Evolutionary conservation across 1,140 invertebrate species (phyloP), one percentile per base, ranked within the genome.

Genomic region (Listronotus oregonensis): DNA sequence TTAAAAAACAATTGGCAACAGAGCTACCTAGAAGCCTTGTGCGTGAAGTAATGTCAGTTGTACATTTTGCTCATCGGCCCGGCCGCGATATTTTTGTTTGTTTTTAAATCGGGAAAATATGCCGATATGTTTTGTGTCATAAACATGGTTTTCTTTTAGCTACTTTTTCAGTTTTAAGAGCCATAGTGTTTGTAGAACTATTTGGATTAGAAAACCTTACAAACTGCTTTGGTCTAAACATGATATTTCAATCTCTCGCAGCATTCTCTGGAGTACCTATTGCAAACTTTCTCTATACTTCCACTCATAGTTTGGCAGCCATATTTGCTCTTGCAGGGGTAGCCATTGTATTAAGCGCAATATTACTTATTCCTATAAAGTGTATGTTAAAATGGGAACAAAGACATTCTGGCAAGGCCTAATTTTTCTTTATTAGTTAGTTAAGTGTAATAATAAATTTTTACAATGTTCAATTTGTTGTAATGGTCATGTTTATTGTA

Each of bases 151-250:
- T 52, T 46, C 21, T 83, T 88, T 67, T 81, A 95, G 94, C 96
- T 68, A 94, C 94, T 31, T 98, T 97, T 79, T 95, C 98, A 68
- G 97, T 95, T 0, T 82, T 99, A 44, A 97, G 96, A 44, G 97
- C 96, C 11, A 97, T 98, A 75, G 95, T 99, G 73, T 82, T 99
- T 46, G 95, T 97, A 68, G 96, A 99, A 75, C 81, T 98, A 15
- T 83, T 99, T 37, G 96, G 96, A n/a, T 81, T 99, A 73, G 95
- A 98, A 71, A 95, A 94, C 79, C 81, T 99, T 60, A 98, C 96
- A 32, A 98, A 96, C 78, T 94, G 95, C 18, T 99, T 98, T 80
- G 96, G 97, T 18, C 82, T 98, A 47, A 83, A 98, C 39, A 94
- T 97, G 71, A 81, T 98, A 68, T 96, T 97, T 81, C 87, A 96